Evolutionary conservation across 2,888 invertebrate species (phyloP).

Genomic region (Agrotis exclamationis): DNA sequence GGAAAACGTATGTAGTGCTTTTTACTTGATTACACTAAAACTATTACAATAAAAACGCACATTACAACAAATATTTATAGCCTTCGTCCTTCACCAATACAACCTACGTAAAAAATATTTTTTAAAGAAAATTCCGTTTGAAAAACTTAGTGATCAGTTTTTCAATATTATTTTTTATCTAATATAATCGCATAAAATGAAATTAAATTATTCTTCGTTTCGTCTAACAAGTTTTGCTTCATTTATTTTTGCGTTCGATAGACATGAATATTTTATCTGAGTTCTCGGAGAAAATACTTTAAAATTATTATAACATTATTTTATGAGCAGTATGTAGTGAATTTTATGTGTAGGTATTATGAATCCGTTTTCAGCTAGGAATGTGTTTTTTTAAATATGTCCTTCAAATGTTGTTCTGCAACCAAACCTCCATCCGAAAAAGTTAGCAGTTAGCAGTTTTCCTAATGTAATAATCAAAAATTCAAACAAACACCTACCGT

Average conservation of each 20-base stretch:
- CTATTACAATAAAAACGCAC: neutral
- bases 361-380: neutral
- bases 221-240: slow-evolving; percentile 5
- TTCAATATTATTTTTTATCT: slow-evolving; percentile 4
- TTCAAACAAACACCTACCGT: neutral
- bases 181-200: neutral
- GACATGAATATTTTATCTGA: slow-evolving; percentile 8
- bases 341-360: slow-evolving; percentile 18
- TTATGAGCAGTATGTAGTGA: slow-evolving; percentile 1
- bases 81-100: no score
- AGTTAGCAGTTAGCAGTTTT: neutral
- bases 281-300: slow-evolving; percentile 11
- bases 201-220: slow-evolving; percentile 22
- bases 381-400: neutral
- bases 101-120: neutral
- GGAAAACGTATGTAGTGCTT: neutral
- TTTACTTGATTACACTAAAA: neutral
- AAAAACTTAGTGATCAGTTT: slow-evolving; percentile 13
- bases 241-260: slow-evolving; percentile 11
- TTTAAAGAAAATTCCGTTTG: slow-evolving; percentile 10
- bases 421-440: neutral
- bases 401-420: neutral
- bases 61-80: neutral
- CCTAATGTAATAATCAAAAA: neutral
- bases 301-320: slow-evolving; percentile 19